Evolutionary conservation across 2,797 vertebrate species (phyloP).

Genomic region (Cirrhinus molitorella): DNA sequence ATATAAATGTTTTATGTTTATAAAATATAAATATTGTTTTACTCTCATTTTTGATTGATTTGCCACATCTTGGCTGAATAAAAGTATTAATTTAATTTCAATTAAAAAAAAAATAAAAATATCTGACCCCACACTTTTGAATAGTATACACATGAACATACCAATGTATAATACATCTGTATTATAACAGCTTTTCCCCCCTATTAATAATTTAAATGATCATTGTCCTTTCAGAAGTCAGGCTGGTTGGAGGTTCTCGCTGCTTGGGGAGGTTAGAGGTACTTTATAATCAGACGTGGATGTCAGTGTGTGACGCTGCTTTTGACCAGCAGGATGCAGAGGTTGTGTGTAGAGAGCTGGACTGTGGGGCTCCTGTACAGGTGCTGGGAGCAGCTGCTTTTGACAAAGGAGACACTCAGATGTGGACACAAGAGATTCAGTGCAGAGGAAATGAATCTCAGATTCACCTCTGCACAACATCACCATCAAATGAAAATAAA

Average conservation of each 20-base stretch:
- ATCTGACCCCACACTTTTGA: no score
- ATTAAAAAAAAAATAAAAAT: no score
- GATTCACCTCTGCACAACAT: background rate
- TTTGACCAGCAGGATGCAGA: slow-evolving; percentile 9
- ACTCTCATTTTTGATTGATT: no score
- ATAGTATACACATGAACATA: no score
- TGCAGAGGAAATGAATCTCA: background rate
- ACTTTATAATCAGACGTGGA: background rate
- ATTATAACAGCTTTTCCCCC: no score
- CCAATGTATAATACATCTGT: no score
- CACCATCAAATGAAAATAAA: background rate
- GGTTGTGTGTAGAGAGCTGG: background rate
- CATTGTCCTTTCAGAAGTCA: background rate
- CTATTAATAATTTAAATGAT: no score
- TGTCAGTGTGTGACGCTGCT: background rate
- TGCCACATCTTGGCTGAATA: no score
- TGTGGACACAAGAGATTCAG: background rate
- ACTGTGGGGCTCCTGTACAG: slow-evolving; percentile 3
- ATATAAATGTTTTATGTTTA: no score
- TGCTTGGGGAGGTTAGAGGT: background rate
- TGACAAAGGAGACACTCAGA: background rate
- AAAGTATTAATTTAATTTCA: no score
- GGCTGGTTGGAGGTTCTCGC: background rate
- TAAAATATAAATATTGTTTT: no score
- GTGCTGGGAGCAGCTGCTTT: background rate